phyloP scores from a whole-genome alignment of 2,113 vertebrate species.

The Marmota flaviventris region DNA sequence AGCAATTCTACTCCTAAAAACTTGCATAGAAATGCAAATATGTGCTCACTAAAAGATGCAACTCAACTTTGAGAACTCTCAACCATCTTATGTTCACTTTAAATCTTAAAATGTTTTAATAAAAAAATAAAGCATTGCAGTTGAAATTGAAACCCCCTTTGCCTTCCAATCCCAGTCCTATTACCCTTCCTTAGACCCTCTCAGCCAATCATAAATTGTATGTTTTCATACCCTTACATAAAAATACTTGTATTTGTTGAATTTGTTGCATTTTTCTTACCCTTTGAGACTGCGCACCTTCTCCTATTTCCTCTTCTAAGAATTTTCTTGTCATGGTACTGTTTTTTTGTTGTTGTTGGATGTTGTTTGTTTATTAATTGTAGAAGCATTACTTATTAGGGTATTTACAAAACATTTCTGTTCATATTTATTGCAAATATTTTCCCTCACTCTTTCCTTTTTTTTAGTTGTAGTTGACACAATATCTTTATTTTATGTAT shows the following conservation, averaged over 20 bases:
- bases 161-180: background rate
- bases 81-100: background rate
- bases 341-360: background rate
- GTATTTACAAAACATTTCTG: background rate
- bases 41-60: background rate
- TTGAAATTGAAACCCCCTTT: conserved; percentile 19
- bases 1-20: background rate
- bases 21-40: background rate
- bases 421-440: background rate
- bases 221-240: background rate
- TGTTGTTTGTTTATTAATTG: background rate
- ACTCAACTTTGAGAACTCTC: background rate
- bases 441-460: background rate
- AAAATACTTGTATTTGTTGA: background rate
- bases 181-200: background rate
- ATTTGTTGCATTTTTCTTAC: background rate
- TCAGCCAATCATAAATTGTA: background rate
- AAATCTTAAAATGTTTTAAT: background rate
- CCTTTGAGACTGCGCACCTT: background rate
- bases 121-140: conserved; percentile 18
- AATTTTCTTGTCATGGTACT: background rate
- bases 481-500: too few relatives aligned
- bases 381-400: background rate
- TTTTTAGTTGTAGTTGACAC: too few relatives aligned
- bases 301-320: background rate